Evolutionary conservation across 2,797 vertebrate genomes (phyloP).

Genomic region (Macropus fuliginosus): DNA sequence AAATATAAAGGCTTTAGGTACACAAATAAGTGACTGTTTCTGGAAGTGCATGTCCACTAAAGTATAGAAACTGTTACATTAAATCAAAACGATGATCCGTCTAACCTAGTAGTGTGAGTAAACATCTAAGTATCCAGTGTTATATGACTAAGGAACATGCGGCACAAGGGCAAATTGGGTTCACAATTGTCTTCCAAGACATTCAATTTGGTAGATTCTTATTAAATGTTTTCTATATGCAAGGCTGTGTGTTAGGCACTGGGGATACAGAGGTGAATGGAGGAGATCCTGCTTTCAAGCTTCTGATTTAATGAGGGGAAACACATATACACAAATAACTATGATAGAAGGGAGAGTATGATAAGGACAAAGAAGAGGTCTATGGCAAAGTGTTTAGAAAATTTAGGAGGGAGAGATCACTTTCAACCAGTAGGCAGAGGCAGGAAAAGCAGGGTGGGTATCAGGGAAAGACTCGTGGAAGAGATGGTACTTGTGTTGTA

Average conservation of each 20-base stretch:
- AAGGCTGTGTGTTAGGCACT: background rate
- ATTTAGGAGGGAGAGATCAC: background rate
- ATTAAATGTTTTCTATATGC: background rate
- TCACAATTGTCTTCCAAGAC: background rate
- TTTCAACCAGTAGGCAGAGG: background rate
- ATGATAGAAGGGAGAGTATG: background rate
- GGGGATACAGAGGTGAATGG: background rate
- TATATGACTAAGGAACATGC: slow-evolving; percentile 20
- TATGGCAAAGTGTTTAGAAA: background rate
- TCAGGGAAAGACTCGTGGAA: background rate
- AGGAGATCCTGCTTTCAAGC: background rate
- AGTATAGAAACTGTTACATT: background rate
- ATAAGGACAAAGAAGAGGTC: background rate
- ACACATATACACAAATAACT: background rate
- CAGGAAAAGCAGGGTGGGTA: background rate
- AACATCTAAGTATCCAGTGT: background rate
- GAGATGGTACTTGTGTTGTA: background rate
- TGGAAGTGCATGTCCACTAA: background rate
- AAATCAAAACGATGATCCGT: slow-evolving; percentile 2
- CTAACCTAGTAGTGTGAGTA: background rate
- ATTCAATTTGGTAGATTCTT: background rate
- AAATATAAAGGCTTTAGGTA: background rate
- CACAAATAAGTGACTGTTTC: background rate
- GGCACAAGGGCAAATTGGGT: background rate
- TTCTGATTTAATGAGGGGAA: background rate